Evolutionary conservation across 2,113 vertebrate species (phyloP).

Genomic region (Sturnus vulgaris): DNA sequence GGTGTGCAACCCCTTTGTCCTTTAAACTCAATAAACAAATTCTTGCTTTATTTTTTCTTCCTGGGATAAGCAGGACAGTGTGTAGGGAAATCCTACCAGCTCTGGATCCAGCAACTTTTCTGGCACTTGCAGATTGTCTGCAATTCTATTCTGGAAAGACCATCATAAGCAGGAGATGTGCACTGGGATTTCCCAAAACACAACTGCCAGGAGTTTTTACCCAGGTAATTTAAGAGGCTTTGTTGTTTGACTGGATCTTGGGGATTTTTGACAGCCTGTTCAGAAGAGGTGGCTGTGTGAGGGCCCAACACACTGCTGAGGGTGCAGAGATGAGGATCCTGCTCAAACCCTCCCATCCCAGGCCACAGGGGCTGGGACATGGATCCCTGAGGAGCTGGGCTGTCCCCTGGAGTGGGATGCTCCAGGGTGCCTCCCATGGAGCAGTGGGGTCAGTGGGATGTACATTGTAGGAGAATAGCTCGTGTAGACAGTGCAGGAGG

Average conservation of each 20-base stretch:
- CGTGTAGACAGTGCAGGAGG: too few species aligned
- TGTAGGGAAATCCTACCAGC: background rate
- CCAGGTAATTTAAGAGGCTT: background rate
- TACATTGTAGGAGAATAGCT: too few species aligned
- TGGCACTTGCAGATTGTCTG: background rate
- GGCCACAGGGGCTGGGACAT: rapidly evolving
- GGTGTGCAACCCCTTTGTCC: background rate
- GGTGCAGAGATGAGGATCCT: background rate
- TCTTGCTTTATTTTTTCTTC: background rate
- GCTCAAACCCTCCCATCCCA: background rate
- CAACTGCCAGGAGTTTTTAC: background rate
- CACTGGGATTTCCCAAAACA: background rate
- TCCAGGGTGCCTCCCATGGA: background rate
- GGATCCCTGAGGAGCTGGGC: background rate
- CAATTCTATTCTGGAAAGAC: background rate
- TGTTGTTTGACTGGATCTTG: background rate
- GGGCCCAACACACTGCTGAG: background rate
- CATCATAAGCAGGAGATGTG: background rate
- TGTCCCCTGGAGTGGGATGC: background rate
- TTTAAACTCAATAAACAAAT: background rate
- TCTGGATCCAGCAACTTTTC: background rate
- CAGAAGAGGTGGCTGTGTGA: background rate
- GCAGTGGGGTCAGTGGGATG: rapidly evolving
- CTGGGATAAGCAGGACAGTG: rapidly evolving
- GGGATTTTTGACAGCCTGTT: background rate